phyloP scores from a whole-genome alignment of 1,140 invertebrate species.

The Marisa cornuarietis region DNA sequence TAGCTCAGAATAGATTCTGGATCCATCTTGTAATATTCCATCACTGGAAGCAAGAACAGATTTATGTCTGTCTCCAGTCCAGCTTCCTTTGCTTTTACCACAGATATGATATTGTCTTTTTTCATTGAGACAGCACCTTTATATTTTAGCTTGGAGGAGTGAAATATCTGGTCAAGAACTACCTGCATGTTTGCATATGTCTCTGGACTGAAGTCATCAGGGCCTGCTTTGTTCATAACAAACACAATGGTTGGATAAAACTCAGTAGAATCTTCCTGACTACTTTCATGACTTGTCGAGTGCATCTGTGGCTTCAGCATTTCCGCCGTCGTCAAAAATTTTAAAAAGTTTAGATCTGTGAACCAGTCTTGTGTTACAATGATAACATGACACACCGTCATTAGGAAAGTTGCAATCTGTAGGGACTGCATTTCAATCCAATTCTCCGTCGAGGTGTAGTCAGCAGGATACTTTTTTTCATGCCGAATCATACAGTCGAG shows the following conservation, averaged over 20 bases:
- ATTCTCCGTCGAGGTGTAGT: constrained; percentile 74
- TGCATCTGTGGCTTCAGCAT: constrained; percentile 84
- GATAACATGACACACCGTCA: constrained; percentile 89
- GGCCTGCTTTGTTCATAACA: constrained; percentile 78
- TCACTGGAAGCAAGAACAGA: constrained; percentile 77
- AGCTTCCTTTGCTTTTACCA: constrained; percentile 46
- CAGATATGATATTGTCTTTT: constrained; percentile 23
- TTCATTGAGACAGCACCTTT: constrained; percentile 67
- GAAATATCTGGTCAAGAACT: constrained; percentile 74
- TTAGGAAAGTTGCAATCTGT: constrained; percentile 83
- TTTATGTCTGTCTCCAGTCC: constrained; percentile 74
- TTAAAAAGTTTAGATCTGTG: constrained; percentile 78
- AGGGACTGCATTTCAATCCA: constrained; percentile 76
- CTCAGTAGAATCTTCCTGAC: constrained; percentile 54
- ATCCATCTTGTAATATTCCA: constrained; percentile 71
- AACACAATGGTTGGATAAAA: constrained; percentile 68
- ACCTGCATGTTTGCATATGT: constrained; percentile 75
- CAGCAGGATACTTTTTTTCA: constrained; percentile 70
- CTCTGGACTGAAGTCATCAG: constrained; percentile 77
- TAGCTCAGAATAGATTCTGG: constrained; percentile 47
- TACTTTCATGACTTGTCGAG: constrained; percentile 31
- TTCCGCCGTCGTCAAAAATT: constrained; percentile 77
- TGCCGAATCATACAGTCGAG: constrained; percentile 70
- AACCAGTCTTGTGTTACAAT: constrained; percentile 89
- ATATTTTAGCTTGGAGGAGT: constrained; percentile 77